These are phyloP conservation scores for Heliocidaris erythrogramma DNA, from an alignment of 35 echinoderm and acorn worm species.

Conservation along the genomic window DNA sequence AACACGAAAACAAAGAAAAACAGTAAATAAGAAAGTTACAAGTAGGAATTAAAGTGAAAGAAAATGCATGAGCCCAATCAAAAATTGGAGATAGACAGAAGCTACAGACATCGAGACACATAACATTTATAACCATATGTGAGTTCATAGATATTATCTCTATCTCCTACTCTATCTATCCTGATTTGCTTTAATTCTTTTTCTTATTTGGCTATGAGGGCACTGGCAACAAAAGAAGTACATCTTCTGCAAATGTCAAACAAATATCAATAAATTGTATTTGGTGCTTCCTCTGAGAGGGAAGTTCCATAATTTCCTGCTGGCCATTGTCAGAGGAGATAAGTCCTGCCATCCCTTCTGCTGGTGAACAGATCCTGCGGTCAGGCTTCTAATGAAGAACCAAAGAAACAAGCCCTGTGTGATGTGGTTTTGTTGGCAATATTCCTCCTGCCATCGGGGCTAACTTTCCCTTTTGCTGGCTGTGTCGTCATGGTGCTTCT, in stretches of 20 bases:
- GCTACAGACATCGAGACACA: neutral
- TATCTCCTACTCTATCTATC: neutral
- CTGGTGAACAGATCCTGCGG: neutral
- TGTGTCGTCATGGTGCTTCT: slow-evolving; percentile 4
- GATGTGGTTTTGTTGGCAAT: slow-evolving; percentile 22
- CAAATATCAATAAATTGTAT: slow-evolving; percentile 26
- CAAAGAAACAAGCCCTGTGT: neutral
- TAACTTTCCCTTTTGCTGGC: neutral
- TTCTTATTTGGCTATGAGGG: neutral
- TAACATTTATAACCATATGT: neutral
- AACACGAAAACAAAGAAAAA: neutral
- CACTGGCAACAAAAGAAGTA: slow-evolving; percentile 34
- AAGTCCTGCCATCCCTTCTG: neutral
- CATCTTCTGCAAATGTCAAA: slow-evolving; percentile 38
- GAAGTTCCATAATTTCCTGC: slow-evolving; percentile 37
- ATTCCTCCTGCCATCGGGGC: neutral
- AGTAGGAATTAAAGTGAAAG: neutral
- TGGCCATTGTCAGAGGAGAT: slow-evolving; percentile 14
- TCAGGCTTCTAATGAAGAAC: neutral
- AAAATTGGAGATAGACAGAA: neutral
- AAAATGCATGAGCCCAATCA: neutral
- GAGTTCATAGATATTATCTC: neutral
- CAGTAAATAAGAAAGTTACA: neutral
- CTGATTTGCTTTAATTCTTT: neutral
- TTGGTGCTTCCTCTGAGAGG: neutral